Conservation (phyloP, 2,797 vertebrate genomes). For the Sebastes baramenuke region DNA sequence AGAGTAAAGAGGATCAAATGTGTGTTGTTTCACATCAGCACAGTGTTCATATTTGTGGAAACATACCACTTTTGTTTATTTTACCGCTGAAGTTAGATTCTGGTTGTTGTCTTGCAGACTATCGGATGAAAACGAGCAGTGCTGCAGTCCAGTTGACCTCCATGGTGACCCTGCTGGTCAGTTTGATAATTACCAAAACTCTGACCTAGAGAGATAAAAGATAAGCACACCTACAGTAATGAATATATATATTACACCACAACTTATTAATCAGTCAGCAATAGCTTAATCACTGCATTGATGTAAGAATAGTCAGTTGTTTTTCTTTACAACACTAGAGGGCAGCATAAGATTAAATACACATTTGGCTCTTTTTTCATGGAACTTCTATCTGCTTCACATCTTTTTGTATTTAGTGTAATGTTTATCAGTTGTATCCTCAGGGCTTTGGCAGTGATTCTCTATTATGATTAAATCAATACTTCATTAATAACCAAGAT, state of each 20-base stretch:
- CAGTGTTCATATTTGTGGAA: neutral
- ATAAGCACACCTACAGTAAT: neutral
- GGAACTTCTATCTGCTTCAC: neutral
- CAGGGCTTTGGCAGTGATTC: neutral
- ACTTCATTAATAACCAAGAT: neutral
- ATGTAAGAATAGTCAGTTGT: neutral
- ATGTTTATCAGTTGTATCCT: neutral
- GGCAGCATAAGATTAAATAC: slow-evolving; percentile 36
- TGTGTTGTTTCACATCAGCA: neutral
- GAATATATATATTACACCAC: neutral
- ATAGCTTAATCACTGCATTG: neutral
- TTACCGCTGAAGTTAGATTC: neutral
- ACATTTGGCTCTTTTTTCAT: neutral
- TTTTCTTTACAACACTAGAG: slow-evolving; percentile 37
- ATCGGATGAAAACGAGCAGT: too few relatives aligned
- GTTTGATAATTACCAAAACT: slow-evolving; percentile 6
- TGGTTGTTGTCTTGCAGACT: too few relatives aligned
- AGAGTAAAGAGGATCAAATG: too few relatives aligned
- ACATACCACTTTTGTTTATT: neutral
- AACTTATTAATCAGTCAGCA: neutral
- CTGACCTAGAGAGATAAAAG: too few relatives aligned
- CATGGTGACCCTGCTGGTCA: slow-evolving; percentile 16
- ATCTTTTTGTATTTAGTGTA: neutral
- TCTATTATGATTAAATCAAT: neutral
- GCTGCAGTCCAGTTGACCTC: neutral